Percentiles rank a stretch among this genome's conserved stretches.
phyloP scores from a whole-genome alignment of 2,888 invertebrate species.

The Eilema depressum region DNA sequence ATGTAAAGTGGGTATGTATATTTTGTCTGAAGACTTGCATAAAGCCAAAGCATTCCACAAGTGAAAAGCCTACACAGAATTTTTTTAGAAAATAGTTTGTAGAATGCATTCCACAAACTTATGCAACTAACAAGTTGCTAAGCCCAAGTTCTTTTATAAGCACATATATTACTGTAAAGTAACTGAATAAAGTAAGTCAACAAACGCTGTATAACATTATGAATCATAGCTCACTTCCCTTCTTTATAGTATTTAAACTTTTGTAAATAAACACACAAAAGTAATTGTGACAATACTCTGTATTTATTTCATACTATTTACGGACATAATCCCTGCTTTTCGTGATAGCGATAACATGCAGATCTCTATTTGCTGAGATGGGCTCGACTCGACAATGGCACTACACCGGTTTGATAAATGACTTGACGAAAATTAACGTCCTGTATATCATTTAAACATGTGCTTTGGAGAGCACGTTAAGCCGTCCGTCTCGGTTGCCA shows the following conservation, averaged over 20 bases:
- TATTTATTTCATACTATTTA: constrained; percentile 18
- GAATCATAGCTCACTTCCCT: constrained; percentile 6
- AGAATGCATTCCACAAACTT: not conserved
- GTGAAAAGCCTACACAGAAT: not conserved
- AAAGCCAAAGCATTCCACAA: not conserved
- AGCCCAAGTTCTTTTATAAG: not conserved
- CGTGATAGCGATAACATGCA: constrained; percentile 14
- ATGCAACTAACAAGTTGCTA: no score
- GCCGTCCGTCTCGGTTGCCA: no score
- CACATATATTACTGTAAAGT: no score
- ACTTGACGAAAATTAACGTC: not conserved
- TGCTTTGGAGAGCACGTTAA: no score
- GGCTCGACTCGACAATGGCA: constrained; percentile 4
- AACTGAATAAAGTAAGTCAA: not conserved
- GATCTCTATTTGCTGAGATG: constrained; percentile 11
- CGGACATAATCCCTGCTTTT: constrained; percentile 13
- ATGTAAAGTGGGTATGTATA: no score
- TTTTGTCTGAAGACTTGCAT: not conserved
- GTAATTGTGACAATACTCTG: constrained; percentile 17
- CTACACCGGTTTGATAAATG: not conserved
- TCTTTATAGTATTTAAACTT: not conserved
- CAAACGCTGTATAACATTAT: not conserved
- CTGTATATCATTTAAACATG: not conserved
- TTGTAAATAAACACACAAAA: constrained; percentile 14
- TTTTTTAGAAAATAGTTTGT: not conserved